Percentiles rank a stretch among this genome's conserved stretches.
Conservation (phyloP, 2,113 vertebrate species). For the Strix uralensis region DNA sequence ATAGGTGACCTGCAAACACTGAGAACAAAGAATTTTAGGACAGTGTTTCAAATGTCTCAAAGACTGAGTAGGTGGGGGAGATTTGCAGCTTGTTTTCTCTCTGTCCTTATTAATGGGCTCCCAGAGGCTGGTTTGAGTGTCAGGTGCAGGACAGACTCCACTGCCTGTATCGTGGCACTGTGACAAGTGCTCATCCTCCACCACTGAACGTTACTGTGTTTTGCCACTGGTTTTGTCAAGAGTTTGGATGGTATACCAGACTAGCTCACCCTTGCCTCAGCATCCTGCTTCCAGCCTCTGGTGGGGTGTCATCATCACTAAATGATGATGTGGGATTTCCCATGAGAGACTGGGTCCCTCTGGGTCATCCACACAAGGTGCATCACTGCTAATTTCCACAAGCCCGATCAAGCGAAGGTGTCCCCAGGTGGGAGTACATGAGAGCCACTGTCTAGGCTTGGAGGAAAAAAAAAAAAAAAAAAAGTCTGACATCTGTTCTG, state of each 20-base stretch:
- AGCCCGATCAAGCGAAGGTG: background rate
- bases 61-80: background rate
- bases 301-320: background rate
- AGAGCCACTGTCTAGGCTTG: constrained; percentile 38
- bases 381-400: background rate
- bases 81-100: background rate
- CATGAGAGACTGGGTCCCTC: background rate
- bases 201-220: background rate
- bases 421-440: background rate
- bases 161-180: accelerated
- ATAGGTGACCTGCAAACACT: background rate
- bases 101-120: background rate
- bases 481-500: constrained; percentile 26
- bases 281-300: background rate
- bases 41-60: background rate
- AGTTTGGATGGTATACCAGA: background rate
- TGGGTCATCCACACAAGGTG: background rate
- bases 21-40: background rate
- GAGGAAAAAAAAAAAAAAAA: background rate
- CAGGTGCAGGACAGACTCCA: background rate
- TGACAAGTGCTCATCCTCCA: background rate
- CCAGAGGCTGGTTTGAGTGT: background rate
- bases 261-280: accelerated
- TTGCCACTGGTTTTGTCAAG: background rate
- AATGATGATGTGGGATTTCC: background rate